Base-by-base conservation (phyloP, 2,113 vertebrate genomes). In the Siniperca chuatsi region DNA sequence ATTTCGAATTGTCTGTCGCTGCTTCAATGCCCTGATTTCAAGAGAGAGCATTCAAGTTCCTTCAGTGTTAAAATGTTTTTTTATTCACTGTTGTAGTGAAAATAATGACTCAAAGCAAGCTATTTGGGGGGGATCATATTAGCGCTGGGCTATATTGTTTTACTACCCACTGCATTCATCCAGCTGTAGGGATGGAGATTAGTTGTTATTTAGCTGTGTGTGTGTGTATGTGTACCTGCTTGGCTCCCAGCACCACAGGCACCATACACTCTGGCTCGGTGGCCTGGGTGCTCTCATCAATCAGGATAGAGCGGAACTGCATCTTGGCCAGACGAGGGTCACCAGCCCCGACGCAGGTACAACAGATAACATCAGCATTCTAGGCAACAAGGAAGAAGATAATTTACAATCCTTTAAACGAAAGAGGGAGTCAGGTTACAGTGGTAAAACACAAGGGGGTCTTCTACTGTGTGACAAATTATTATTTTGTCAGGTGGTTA, bases 261-360 rank as follows among this genome's bases (percentile, higher is more conserved):
- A 99, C 98, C 98, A 99, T 99, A 86, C 98, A 99, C 92, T 99
- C 98, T 0, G 98, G 98, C 89, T 99, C 98, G 0, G 98, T 99
- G 82, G 98, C 98, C 94, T 99, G 98, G 0, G 98, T 99, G 95
- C 98, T 99, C 76, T 99, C 98, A 5, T 99, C 98, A 0, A 99
- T 99, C 50, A 99, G 93, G 84, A 99, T 99, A 92, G 98, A 99
- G 46, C 98, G 98, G 90, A 99, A 99, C 90, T 99, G 98, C 98
- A 99, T 99, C 90, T 99, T 99, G 58, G 98, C 98, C 16, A 99
- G 95, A 1, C 98, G 94, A 0, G 98, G 98, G 29, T 99, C 98
- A 0, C 98, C 98, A 0, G 98, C 98, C 0, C 98, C 98, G 44
- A 99, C 98, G 13, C 98, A 99, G 0, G 98, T 99, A 84, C 98